Evolutionary conservation across 2,888 invertebrate genomes (phyloP).

Genomic region (Arrhopalites spinosus): DNA sequence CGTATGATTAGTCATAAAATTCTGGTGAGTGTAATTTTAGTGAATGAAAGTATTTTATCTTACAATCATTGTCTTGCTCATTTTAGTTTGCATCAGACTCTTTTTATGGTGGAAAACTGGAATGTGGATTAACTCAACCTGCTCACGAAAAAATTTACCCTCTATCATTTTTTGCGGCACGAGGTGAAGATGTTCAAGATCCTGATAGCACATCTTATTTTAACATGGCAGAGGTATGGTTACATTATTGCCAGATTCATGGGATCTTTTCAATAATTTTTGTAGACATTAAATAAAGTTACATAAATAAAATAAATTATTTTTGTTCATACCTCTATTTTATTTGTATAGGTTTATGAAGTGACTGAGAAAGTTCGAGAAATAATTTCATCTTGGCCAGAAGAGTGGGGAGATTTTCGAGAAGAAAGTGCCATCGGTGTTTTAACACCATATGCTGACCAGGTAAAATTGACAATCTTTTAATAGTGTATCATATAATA

Average conservation of each 20-base stretch:
- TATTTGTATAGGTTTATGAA: constrained; percentile 67
- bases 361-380: constrained; percentile 76
- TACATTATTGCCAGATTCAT: too few relatives aligned
- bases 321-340: too few relatives aligned
- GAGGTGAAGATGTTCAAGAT: constrained; percentile 80
- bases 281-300: constrained; percentile 1
- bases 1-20: too few relatives aligned
- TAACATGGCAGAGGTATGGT: constrained; percentile 73
- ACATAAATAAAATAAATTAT: background rate
- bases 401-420: constrained; percentile 73
- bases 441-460: constrained; percentile 83
- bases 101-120: constrained; percentile 77
- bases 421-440: constrained; percentile 78
- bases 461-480: constrained; percentile 63
- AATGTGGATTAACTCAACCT: constrained; percentile 74
- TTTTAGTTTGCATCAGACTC: constrained; percentile 74
- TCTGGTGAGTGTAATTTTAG: too few relatives aligned
- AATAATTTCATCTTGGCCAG: constrained; percentile 75
- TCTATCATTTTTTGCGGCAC: constrained; percentile 77
- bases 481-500: too few relatives aligned
- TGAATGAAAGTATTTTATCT: too few relatives aligned
- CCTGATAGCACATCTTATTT: constrained; percentile 74
- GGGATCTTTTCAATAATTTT: too few relatives aligned
- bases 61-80: too few relatives aligned
- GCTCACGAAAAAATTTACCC: constrained; percentile 70